Percentiles rank a stretch among this genome's conserved stretches.
These are phyloP conservation scores for Gorsachius goisagi DNA, from an alignment of 2,113 vertebrate genomes.

Conservation along the genomic window DNA sequence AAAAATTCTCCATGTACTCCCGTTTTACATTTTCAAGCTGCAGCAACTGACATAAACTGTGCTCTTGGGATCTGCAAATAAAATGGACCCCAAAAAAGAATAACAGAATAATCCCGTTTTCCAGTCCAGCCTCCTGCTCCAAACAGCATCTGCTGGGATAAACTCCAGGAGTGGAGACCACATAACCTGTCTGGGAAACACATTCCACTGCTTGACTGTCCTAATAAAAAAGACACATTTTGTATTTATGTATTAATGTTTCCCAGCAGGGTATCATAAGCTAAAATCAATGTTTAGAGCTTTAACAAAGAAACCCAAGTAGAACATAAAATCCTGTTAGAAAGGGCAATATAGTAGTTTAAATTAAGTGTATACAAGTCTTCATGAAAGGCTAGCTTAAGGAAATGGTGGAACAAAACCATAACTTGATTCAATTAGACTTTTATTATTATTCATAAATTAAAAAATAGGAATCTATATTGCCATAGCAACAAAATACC, in stretches of 20 bases:
- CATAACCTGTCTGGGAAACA: not conserved
- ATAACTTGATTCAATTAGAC: constrained; percentile 7
- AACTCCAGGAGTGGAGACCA: not conserved
- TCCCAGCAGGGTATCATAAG: not conserved
- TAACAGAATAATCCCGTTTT: not conserved
- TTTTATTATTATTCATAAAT: constrained; percentile 33
- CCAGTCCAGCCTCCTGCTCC: not conserved
- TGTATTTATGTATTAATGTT: not conserved
- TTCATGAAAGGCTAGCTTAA: not conserved
- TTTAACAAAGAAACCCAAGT: not conserved
- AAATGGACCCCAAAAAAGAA: not conserved
- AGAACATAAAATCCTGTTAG: not conserved
- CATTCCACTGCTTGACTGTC: not conserved
- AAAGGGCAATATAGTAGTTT: constrained; percentile 8
- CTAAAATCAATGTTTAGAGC: not conserved
- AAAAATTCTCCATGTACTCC: not conserved
- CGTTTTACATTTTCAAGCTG: not conserved
- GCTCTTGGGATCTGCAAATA: not conserved
- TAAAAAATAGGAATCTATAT: not conserved
- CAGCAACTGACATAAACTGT: not conserved
- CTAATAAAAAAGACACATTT: not conserved
- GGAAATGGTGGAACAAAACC: constrained; percentile 14
- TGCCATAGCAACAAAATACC: constrained; percentile 6
- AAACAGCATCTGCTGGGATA: not conserved
- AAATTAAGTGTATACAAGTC: not conserved